A percentile compares a stretch with the other conserved stretches of the same genome.
phyloP scores from a whole-genome alignment of 2,888 invertebrate genomes.

The Incurvaria masculella region DNA sequence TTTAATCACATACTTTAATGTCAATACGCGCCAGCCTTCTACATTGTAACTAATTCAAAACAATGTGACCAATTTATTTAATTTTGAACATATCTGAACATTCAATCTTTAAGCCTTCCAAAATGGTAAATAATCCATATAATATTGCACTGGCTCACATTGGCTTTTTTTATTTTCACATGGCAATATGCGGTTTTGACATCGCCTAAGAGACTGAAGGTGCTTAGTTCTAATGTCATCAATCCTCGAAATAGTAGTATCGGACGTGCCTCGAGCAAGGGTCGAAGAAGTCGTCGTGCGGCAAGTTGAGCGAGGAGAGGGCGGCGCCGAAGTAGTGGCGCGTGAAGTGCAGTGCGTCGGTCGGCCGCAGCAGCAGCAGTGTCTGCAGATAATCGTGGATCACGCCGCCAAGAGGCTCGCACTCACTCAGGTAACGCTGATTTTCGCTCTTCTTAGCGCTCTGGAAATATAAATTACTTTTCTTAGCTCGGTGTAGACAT shows the following conservation, averaged over 20 bases:
- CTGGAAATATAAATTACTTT: conserved; percentile 28
- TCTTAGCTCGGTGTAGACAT: too few species aligned
- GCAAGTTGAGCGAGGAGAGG: conserved; percentile 45
- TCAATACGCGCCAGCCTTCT: too few species aligned
- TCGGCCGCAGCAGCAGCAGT: conserved; percentile 54
- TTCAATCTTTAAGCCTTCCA: too few species aligned
- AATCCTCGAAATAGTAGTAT: conserved; percentile 46
- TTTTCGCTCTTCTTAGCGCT: conserved; percentile 44
- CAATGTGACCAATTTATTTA: too few species aligned
- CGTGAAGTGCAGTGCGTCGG: conserved; percentile 56
- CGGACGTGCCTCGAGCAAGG: conserved; percentile 35
- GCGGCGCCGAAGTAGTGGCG: conserved; percentile 51
- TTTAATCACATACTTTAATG: too few species aligned
- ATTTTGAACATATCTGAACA: too few species aligned
- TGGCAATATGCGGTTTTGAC: too few species aligned
- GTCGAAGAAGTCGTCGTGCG: conserved; percentile 49
- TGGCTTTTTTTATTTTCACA: too few species aligned
- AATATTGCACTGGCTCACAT: too few species aligned
- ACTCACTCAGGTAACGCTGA: conserved; percentile 56
- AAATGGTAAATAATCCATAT: too few species aligned
- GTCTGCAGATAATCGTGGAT: conserved; percentile 60
- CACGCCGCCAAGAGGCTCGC: conserved; percentile 52
- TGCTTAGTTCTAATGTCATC: conserved; percentile 7
- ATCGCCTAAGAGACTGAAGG: background rate
- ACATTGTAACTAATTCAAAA: too few species aligned